Percentiles rank a stretch among this genome's conserved stretches.
Conservation (phyloP, 2,888 invertebrate species). For the Mystacides longicornis region DNA sequence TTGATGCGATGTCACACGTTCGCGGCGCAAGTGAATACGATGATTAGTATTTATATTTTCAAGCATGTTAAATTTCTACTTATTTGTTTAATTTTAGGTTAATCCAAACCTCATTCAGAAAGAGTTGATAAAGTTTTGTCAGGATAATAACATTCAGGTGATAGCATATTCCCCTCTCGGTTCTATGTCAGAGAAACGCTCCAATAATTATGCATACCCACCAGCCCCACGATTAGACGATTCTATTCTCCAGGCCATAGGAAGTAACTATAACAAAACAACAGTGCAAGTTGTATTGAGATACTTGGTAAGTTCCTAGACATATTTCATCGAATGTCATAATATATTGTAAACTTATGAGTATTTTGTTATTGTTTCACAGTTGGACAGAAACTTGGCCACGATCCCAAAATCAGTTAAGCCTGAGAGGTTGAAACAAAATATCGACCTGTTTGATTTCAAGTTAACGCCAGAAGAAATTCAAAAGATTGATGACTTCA, state of each 20-base stretch:
- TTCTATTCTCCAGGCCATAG: slow-evolving; percentile 46
- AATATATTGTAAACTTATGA: neutral
- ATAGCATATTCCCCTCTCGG: slow-evolving; percentile 72
- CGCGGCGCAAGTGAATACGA: too few species aligned
- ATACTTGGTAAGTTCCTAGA: slow-evolving; percentile 48
- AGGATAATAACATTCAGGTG: slow-evolving; percentile 53
- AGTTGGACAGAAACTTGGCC: slow-evolving; percentile 46
- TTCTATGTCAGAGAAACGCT: slow-evolving; percentile 39
- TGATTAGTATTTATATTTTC: too few species aligned
- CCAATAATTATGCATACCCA: slow-evolving; percentile 36
- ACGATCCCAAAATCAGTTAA: slow-evolving; percentile 52
- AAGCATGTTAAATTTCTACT: too few species aligned
- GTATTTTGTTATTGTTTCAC: slow-evolving; percentile 8
- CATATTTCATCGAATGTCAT: neutral
- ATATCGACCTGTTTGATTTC: slow-evolving; percentile 36
- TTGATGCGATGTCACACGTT: too few species aligned
- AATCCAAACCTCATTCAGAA: slow-evolving; percentile 66
- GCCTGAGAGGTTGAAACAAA: slow-evolving; percentile 37
- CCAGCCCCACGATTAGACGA: slow-evolving; percentile 50
- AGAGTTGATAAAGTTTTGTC: slow-evolving; percentile 60
- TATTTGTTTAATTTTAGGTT: slow-evolving; percentile 30
- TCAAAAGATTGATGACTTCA: slow-evolving; percentile 37
- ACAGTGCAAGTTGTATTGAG: slow-evolving; percentile 55
- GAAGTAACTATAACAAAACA: slow-evolving; percentile 55
- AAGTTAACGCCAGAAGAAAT: slow-evolving; percentile 43